Evolutionary conservation across 2,113 vertebrate genomes (phyloP), one percentile per base, ranked within the genome.

Genomic region (Myotis lucifugus): DNA sequence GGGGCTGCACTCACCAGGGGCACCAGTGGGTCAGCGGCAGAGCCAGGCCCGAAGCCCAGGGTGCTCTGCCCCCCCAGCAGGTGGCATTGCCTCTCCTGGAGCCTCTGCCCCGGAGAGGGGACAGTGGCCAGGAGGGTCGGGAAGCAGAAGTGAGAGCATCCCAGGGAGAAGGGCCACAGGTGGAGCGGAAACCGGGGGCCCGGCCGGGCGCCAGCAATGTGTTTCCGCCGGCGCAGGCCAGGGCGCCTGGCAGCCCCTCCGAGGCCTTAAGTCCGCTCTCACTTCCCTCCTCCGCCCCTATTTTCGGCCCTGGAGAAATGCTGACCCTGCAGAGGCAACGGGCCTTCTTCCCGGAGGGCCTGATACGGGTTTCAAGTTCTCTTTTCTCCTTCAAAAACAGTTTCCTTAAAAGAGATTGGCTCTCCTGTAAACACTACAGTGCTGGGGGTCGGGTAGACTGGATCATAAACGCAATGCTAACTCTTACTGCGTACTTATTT

Each of bases 61-160:
- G 48, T 3, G 9, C 29, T 48, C 46, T 2, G 14, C 6, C 1
- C 25, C 25, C 23, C 87, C 50, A 23, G 67, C 42, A 77, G 48
- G 52, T 29, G 79, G 64, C 37, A 40, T 8, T 1, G 6, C 69
- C 5, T 23, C 56, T 84, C 27, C 15, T 14, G n/a, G 23, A n/a
- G 37, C 61, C 89, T 48, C 52, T 64, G 46, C 11, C 42, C 50
- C n/a, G 46, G 61, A 64, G 42, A 56, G n/a, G 40, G 50, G 76
- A 6, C 40, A 40, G 74, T 46, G 42, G 78, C 73, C 84, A 61
- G 74, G 73, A 67, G 8, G 25, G 25, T 32, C 21, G 4, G 76
- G 98, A 98, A 98, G 98, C 98, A 98, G 98, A 98, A 98, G 98
- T 98, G 97, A 97, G 92, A 98, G 8, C 87, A 46, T 85, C 95